Percentiles rank a stretch among this genome's conserved stretches.
phyloP scores from a whole-genome alignment of 2,888 invertebrate species.

The Drosophila imparisetae region DNA sequence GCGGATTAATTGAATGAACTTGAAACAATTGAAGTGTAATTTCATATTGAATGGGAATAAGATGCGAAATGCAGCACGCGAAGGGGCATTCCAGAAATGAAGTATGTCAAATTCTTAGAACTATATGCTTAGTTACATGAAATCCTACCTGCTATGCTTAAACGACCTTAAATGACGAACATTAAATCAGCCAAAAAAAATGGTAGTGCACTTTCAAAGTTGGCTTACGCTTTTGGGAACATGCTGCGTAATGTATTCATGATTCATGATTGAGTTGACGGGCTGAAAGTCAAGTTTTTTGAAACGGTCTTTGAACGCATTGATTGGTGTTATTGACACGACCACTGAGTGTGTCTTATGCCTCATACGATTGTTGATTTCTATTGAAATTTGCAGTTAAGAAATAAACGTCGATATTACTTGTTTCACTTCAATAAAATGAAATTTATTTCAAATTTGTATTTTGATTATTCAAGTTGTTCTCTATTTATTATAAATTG shows the following conservation, averaged over 20 bases:
- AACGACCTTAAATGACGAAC: no score
- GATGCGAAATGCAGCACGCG: slow-evolving; percentile 27
- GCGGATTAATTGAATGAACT: slow-evolving; percentile 66
- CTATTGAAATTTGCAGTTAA: slow-evolving; percentile 6
- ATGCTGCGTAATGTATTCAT: slow-evolving; percentile 3
- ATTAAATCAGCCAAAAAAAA: no score
- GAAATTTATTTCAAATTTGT: slow-evolving; percentile 48
- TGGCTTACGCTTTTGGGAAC: slow-evolving; percentile 46
- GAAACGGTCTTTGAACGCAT: slow-evolving; percentile 56
- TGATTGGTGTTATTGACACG: slow-evolving; percentile 70
- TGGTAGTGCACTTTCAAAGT: no score
- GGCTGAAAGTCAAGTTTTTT: slow-evolving; percentile 26
- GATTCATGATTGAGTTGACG: slow-evolving; percentile 30
- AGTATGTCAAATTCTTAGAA: not conserved
- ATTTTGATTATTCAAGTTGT: slow-evolving; percentile 37
- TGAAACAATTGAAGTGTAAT: slow-evolving; percentile 72
- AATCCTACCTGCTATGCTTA: rapidly evolving
- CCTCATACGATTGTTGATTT: not conserved
- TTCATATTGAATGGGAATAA: slow-evolving; percentile 36
- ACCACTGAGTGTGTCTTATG: slow-evolving; percentile 25
- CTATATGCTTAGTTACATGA: not conserved
- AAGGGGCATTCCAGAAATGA: slow-evolving; percentile 38
- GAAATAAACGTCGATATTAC: not conserved
- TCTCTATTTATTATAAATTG: slow-evolving; percentile 24
- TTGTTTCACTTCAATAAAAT: slow-evolving; percentile 37